phyloP scores from a whole-genome alignment of 2,797 vertebrate species.

The Brachymystax lenok region DNA sequence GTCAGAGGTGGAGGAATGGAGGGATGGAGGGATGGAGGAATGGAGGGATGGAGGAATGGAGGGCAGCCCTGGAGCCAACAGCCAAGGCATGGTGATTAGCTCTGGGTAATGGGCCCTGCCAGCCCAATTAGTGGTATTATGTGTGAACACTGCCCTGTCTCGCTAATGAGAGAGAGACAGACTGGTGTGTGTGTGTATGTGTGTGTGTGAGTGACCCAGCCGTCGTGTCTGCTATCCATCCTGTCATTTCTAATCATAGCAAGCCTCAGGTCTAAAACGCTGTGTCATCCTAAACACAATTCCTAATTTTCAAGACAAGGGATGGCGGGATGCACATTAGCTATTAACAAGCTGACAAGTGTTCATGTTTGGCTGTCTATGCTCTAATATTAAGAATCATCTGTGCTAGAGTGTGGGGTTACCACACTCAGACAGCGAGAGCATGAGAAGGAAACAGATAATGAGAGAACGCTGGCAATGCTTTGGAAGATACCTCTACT shows the following conservation, averaged over 20 bases:
- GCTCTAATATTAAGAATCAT: slow-evolving; percentile 10
- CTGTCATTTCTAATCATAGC: slow-evolving; percentile 65
- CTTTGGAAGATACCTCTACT: neutral
- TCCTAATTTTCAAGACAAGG: slow-evolving; percentile 57
- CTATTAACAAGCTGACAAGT: slow-evolving; percentile 50
- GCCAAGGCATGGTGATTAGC: slow-evolving; percentile 61
- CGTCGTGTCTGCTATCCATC: slow-evolving; percentile 38
- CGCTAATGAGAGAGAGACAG: slow-evolving; percentile 63
- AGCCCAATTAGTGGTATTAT: slow-evolving; percentile 72
- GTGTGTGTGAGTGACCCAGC: slow-evolving; percentile 30
- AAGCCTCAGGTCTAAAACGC: slow-evolving; percentile 47
- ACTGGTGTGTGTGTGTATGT: slow-evolving; percentile 14
- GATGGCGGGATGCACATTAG: slow-evolving; percentile 47
- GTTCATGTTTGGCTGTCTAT: slow-evolving; percentile 30
- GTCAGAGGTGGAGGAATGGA: neutral
- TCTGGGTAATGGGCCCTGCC: slow-evolving; percentile 71
- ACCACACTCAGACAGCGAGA: neutral
- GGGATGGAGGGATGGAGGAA: neutral
- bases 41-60: neutral
- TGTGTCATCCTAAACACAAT: slow-evolving; percentile 46
- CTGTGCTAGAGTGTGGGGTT: neutral
- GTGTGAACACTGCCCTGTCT: slow-evolving; percentile 67
- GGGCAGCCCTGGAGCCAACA: neutral
- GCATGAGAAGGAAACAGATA: neutral
- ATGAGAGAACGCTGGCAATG: neutral